Evolutionary conservation across 2,888 invertebrate species (phyloP).

Genomic region (Syrista parreyssii): DNA sequence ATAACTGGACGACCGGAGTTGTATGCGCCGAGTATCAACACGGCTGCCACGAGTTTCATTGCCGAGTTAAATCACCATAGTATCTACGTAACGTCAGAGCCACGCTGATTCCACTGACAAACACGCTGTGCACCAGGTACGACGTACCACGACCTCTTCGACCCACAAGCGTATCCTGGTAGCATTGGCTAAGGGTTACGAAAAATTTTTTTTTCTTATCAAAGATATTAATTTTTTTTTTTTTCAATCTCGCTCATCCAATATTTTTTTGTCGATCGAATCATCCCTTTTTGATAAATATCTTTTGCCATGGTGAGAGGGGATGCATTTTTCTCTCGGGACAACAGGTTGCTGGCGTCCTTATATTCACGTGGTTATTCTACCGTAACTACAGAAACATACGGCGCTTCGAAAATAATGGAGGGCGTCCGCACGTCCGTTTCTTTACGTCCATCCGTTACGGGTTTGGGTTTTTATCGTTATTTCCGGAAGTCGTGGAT

Average conservation of each 20-base stretch:
- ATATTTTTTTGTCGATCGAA: not conserved
- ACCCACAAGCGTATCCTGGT: not conserved
- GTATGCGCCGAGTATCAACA: slow-evolving; percentile 1
- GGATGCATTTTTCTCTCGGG: not conserved
- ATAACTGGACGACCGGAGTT: slow-evolving; percentile 17
- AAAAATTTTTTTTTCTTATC: not conserved
- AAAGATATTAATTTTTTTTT: not conserved
- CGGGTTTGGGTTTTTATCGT: not conserved
- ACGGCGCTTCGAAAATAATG: slow-evolving; percentile 62
- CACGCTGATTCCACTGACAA: slow-evolving; percentile 38
- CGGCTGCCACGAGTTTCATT: not conserved
- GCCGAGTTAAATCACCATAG: slow-evolving; percentile 6
- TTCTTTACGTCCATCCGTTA: not conserved
- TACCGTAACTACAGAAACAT: slow-evolving; percentile 62
- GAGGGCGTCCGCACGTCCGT: not conserved
- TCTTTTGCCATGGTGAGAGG: not conserved
- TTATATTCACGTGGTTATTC: slow-evolving; percentile 26
- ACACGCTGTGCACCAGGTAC: slow-evolving; percentile 40
- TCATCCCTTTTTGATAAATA: not conserved
- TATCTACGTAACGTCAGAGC: slow-evolving; percentile 7
- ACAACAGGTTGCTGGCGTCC: not conserved
- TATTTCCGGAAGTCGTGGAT: not conserved
- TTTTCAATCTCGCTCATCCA: not conserved
- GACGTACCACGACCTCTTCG: not conserved
- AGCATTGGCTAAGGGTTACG: not conserved